Evolutionary conservation across 2,113 vertebrate genomes (phyloP).

Genomic region (Phrynosoma blainvillii): DNA sequence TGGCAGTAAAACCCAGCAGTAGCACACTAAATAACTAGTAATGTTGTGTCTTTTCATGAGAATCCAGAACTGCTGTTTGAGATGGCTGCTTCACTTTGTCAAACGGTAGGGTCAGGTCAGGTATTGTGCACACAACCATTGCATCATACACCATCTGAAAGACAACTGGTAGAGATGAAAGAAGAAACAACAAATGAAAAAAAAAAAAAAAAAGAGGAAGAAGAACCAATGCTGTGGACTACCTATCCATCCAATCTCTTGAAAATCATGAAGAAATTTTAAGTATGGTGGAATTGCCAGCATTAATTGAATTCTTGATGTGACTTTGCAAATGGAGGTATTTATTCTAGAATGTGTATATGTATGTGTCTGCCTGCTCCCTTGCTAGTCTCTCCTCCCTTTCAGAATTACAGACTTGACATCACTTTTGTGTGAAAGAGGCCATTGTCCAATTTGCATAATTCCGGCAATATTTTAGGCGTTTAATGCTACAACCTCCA

Average conservation of each 20-base stretch:
- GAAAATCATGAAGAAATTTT: neutral
- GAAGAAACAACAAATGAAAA: neutral
- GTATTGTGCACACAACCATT: too few relatives aligned
- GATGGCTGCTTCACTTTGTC: too few relatives aligned
- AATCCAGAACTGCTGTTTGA: too few relatives aligned
- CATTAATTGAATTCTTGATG: neutral
- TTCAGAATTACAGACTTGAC: conserved; percentile 61
- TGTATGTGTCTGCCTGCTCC: neutral
- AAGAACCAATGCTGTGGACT: neutral
- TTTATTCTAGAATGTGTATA: neutral
- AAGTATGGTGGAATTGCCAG: neutral
- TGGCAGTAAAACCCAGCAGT: too few relatives aligned
- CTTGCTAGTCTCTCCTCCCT: conserved; percentile 35
- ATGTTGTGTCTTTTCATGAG: too few relatives aligned
- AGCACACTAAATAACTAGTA: too few relatives aligned
- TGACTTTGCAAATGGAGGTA: neutral
- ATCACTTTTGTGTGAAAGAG: conserved; percentile 41
- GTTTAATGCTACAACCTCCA: conserved; percentile 74
- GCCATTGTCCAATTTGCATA: conserved; percentile 70
- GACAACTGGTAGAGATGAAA: neutral
- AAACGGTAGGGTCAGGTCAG: too few relatives aligned
- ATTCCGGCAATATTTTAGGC: conserved; percentile 66
- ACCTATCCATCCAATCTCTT: too few relatives aligned
- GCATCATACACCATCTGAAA: neutral
- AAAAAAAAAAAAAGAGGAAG: neutral